Evolutionary conservation across 2,888 invertebrate species (phyloP).

Genomic region (Hedya salicella): DNA sequence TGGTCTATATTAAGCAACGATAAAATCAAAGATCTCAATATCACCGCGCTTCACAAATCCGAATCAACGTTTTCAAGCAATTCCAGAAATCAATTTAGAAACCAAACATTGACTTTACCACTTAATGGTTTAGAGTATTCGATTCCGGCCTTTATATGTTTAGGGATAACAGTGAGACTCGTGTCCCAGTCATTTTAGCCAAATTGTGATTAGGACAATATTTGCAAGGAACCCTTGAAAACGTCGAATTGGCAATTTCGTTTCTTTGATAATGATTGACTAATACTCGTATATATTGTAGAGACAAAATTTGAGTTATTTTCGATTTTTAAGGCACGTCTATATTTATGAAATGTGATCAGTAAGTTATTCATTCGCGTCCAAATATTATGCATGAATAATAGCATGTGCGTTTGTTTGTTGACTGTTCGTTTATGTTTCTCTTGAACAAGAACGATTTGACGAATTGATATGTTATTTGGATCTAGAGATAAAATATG

Average conservation of each 20-base stretch:
- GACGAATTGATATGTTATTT: no score
- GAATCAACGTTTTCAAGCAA: conserved; percentile 19
- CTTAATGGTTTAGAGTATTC: conserved; percentile 10
- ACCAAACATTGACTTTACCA: conserved; percentile 31
- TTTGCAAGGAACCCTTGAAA: conserved; percentile 10
- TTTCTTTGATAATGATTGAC: not conserved
- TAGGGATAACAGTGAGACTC: not conserved
- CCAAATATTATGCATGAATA: no score
- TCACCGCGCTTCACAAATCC: conserved; percentile 6
- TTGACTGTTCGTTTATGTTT: no score
- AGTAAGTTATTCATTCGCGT: no score
- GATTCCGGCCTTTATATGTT: not conserved
- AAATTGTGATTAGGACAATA: conserved; percentile 19
- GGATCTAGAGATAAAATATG: no score
- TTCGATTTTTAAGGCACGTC: not conserved
- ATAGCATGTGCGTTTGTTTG: no score
- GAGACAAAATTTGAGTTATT: not conserved
- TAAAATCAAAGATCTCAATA: not conserved
- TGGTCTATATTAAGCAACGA: not conserved
- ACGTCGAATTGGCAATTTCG: not conserved
- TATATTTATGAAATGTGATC: not conserved
- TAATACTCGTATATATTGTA: not conserved
- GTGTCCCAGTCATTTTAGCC: not conserved
- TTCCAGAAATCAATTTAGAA: conserved; percentile 31
- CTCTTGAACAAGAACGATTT: no score